Evolutionary conservation across 2,113 vertebrate genomes (phyloP).

Genomic region (Ancistrus triradiatus): DNA sequence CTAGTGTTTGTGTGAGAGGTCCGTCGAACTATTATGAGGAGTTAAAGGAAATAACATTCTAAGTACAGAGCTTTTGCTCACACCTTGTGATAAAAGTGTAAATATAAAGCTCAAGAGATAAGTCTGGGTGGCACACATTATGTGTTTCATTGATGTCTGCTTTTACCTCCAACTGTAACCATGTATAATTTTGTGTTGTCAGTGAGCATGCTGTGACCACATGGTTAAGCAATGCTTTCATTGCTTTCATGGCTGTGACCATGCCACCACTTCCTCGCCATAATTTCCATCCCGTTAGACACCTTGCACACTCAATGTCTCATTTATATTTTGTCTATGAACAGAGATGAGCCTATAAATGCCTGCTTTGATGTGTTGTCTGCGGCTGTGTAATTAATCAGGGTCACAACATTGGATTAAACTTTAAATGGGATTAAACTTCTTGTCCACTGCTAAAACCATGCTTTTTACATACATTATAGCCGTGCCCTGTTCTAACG

Average conservation of each 20-base stretch:
- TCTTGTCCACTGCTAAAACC: too few relatives aligned
- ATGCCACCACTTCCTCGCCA: too few relatives aligned
- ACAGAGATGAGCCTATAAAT: neutral
- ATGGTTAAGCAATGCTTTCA: neutral
- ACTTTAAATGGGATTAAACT: too few relatives aligned
- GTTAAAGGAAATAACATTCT: slow-evolving; percentile 11
- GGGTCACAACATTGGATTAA: neutral
- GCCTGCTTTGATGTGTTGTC: slow-evolving; percentile 3
- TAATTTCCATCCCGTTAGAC: neutral
- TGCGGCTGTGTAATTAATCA: slow-evolving; percentile 16
- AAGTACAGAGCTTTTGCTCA: slow-evolving; percentile 20
- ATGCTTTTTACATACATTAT: neutral
- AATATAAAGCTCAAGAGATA: slow-evolving; percentile 8
- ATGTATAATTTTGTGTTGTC: neutral
- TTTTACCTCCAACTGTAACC: neutral
- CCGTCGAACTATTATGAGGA: neutral
- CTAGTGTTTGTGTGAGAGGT: neutral
- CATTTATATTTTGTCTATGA: slow-evolving; percentile 9
- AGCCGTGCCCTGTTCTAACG: too few relatives aligned
- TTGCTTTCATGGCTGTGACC: too few relatives aligned
- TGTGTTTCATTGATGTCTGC: slow-evolving; percentile 4
- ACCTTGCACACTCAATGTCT: neutral
- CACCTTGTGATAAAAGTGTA: slow-evolving; percentile 15
- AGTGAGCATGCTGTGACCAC: neutral
- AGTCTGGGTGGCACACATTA: too few relatives aligned